Percentiles rank a stretch among this genome's conserved stretches.
Conservation (phyloP, 2,888 invertebrate genomes). For the Drosophila macrothrix region DNA sequence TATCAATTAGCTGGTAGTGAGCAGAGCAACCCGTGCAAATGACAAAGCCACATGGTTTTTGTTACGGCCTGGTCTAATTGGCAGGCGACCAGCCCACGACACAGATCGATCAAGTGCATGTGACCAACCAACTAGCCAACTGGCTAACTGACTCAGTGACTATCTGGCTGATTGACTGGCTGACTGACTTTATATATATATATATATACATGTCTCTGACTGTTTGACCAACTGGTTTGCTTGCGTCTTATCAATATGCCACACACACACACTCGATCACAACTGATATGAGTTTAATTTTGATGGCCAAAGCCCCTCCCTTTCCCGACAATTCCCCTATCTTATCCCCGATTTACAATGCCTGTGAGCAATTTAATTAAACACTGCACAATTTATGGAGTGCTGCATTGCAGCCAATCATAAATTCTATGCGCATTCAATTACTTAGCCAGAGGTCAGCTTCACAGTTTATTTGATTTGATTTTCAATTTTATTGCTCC, state of each 20-base stretch:
- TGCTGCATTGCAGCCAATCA: conserved; percentile 55
- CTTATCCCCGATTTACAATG: conserved; percentile 3
- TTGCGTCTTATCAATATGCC: conserved; percentile 56
- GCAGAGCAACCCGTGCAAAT: conserved; percentile 28
- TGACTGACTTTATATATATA: neutral
- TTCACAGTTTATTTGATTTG: conserved; percentile 47
- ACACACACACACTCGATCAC: conserved; percentile 54
- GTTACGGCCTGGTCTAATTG: conserved; percentile 41
- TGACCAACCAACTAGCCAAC: conserved; percentile 39
- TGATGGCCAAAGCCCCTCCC: conserved; percentile 38
- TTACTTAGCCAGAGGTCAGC: conserved; percentile 62
- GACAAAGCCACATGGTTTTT: conserved; percentile 26
- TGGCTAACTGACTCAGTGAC: conserved; percentile 1
- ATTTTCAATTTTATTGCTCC: conserved; percentile 43
- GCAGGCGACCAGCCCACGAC: conserved; percentile 26
- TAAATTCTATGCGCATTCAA: conserved; percentile 70
- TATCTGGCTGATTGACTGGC: conserved; percentile 4
- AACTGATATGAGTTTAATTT: conserved; percentile 49
- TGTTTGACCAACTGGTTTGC: conserved; percentile 25
- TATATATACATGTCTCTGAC: neutral
- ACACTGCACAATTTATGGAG: conserved; percentile 63
- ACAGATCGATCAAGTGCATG: conserved; percentile 68
- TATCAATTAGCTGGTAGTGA: conserved; percentile 61
- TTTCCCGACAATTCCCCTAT: neutral
- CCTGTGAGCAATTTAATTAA: conserved; percentile 63